A percentile compares a stretch with the other conserved stretches of the same genome.
Conservation (phyloP, 2,797 vertebrate genomes). For the Girardinus metallicus region DNA sequence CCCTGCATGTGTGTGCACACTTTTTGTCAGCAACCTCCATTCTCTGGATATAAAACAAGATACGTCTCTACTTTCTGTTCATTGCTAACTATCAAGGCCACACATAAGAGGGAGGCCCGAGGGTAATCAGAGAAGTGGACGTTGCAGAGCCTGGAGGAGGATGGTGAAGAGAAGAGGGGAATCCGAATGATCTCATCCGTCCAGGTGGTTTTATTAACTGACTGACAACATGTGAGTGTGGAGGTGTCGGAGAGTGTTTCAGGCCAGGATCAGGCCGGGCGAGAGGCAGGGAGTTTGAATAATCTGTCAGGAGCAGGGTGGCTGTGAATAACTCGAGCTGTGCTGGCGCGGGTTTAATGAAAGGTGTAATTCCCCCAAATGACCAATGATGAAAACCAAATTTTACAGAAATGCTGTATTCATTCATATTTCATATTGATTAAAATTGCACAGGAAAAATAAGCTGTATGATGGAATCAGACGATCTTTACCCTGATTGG, state of each 20-base stretch:
- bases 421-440: background rate
- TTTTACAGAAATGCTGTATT: background rate
- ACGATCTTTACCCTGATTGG: background rate
- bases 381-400: background rate
- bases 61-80: conserved; percentile 14
- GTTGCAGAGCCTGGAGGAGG: conserved; percentile 47
- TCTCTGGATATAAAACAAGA: conserved; percentile 33
- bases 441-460: background rate
- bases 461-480: background rate
- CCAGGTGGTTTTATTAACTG: conserved; percentile 49
- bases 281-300: conserved; percentile 20
- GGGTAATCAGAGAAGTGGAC: conserved; percentile 63
- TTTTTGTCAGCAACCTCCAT: conserved; percentile 4
- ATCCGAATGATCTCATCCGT: conserved; percentile 47
- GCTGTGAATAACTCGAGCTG: conserved; percentile 16
- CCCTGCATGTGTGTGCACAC: conserved; percentile 15
- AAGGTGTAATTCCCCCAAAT: background rate
- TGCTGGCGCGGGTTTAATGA: background rate
- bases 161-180: conserved; percentile 43
- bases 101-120: background rate
- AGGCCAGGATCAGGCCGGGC: conserved; percentile 17
- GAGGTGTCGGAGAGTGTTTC: conserved; percentile 42
- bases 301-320: conserved; percentile 24
- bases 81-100: conserved; percentile 15
- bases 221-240: conserved; percentile 39